Base-by-base conservation (phyloP, 2,888 invertebrate species). In the Cataglyphis albicans region DNA sequence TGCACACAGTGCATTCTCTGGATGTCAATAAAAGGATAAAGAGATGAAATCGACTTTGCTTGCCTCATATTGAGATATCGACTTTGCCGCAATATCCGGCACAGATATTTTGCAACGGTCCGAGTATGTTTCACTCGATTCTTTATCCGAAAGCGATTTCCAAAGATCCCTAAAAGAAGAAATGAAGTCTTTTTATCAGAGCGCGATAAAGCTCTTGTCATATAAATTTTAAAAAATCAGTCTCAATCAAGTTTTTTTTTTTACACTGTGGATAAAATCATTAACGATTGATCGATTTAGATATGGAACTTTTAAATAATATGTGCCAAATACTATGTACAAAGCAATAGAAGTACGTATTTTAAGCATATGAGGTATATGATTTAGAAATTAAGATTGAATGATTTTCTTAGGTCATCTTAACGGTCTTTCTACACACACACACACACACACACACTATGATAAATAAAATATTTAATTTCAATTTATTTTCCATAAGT, bases 21-120 rank as follows among this genome's bases (percentile, higher is more conserved):
- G 72, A 38, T 80, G 63, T 57, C 85, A 74, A 88, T 88, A 87
- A 87, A 88, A 82, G 78, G 82, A 88, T 87, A 89, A 87, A 89
- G 65, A 64, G 82, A 85, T 68, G 55, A 29, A 64, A 85, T 68
- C 70, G 32, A 67, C 83, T 78, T 75, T 55, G 52, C 84, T 74
- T 63, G 48, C 25, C 41, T 74, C 72, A 25, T 55, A 61, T 84
- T 55, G 82, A 78, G 78, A 78, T 82, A 82, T 80, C 78, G 57
- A 76, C 82, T 70, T 32, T 65, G 55, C 75, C 75, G 84, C 80
- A 84, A 88, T 88, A 88, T 86, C 80, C 80, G 63, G 76, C 74
- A 41, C 25, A 78, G 75, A 80, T 88, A 84, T 88, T 88, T 84
- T 82, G 52, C 87, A 82, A 78, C 61, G 65, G 67, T 70, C 41